Evolutionary conservation across 2,888 invertebrate species (phyloP).

Genomic region (Lithophane socia): DNA sequence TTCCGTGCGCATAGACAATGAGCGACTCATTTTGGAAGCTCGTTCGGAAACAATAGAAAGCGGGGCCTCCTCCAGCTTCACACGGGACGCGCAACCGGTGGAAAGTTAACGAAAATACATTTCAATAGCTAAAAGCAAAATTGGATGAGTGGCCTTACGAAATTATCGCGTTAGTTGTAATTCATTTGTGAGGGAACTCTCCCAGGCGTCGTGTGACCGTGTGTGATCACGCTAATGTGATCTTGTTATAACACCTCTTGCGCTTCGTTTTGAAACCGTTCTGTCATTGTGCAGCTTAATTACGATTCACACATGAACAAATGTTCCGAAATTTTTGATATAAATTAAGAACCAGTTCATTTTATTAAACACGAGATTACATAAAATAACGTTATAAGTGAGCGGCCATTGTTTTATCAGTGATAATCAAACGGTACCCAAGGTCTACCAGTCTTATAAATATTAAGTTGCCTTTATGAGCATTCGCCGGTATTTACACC

Average conservation of each 20-base stretch:
- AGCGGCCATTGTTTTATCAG: slow-evolving; percentile 73
- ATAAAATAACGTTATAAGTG: slow-evolving; percentile 69
- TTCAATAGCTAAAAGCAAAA: slow-evolving; percentile 87
- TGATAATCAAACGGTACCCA: slow-evolving; percentile 75
- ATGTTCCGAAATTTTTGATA: slow-evolving; percentile 52
- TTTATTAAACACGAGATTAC: slow-evolving; percentile 63
- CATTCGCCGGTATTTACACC: slow-evolving; percentile 79
- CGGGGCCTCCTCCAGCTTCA: slow-evolving; percentile 76
- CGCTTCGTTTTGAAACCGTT: slow-evolving; percentile 79
- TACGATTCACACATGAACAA: slow-evolving; percentile 76
- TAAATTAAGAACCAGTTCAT: slow-evolving; percentile 56
- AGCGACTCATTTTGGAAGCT: slow-evolving; percentile 72
- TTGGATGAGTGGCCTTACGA: slow-evolving; percentile 84
- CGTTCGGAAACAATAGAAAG: slow-evolving; percentile 83
- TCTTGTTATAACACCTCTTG: slow-evolving; percentile 78
- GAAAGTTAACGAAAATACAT: slow-evolving; percentile 89
- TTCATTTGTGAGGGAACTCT: slow-evolving; percentile 85
- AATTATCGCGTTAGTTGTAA: slow-evolving; percentile 87
- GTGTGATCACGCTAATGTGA: slow-evolving; percentile 86
- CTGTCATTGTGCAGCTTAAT: slow-evolving; percentile 76
- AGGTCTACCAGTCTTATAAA: slow-evolving; percentile 82
- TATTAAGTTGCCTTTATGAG: slow-evolving; percentile 79
- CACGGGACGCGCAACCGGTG: slow-evolving; percentile 79
- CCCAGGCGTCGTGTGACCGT: slow-evolving; percentile 82
- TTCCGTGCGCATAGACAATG: slow-evolving; percentile 75